Conservation (phyloP, 2,113 vertebrate genomes). For the Dicentrarchus labrax region DNA sequence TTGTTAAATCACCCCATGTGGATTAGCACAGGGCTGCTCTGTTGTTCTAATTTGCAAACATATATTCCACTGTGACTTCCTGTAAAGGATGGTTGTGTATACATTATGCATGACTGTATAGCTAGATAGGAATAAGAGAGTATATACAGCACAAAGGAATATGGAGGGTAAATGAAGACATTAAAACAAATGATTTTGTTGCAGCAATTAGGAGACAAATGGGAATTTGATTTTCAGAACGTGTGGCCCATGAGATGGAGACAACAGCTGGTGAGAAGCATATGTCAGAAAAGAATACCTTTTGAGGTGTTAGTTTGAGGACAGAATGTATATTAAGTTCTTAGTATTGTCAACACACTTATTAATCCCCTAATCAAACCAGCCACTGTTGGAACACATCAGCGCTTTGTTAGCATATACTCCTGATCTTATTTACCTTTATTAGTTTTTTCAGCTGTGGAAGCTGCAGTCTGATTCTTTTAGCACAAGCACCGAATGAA, state of each 20-base stretch:
- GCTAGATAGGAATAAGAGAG: background rate
- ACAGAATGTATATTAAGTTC: constrained; percentile 36
- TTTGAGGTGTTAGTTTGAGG: constrained; percentile 32
- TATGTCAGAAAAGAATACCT: constrained; percentile 60
- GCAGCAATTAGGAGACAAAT: constrained; percentile 61
- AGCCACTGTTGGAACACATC: constrained; percentile 34
- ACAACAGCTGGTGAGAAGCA: constrained; percentile 73
- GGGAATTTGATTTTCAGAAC: constrained; percentile 61
- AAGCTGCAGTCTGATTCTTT: constrained; percentile 4
- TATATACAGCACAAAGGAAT: constrained; percentile 19
- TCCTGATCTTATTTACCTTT: constrained; percentile 48
- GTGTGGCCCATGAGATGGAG: constrained; percentile 61
- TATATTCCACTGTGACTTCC: constrained; percentile 53
- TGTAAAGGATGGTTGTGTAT: constrained; percentile 15
- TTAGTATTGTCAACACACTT: constrained; percentile 27
- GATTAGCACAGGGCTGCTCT: constrained; percentile 28
- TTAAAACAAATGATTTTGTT: constrained; percentile 46
- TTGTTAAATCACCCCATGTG: constrained; percentile 57
- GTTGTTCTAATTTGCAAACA: constrained; percentile 60
- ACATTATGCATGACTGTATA: constrained; percentile 28
- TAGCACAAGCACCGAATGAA: background rate
- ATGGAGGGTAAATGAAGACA: constrained; percentile 42
- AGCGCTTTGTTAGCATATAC: constrained; percentile 44
- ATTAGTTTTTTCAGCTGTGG: constrained; percentile 42
- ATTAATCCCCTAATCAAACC: constrained; percentile 55